Percentiles rank a stretch among this genome's conserved stretches.
Evolutionary conservation across 2,797 vertebrate species (phyloP).

Genomic region (Rhinophrynus dorsalis): DNA sequence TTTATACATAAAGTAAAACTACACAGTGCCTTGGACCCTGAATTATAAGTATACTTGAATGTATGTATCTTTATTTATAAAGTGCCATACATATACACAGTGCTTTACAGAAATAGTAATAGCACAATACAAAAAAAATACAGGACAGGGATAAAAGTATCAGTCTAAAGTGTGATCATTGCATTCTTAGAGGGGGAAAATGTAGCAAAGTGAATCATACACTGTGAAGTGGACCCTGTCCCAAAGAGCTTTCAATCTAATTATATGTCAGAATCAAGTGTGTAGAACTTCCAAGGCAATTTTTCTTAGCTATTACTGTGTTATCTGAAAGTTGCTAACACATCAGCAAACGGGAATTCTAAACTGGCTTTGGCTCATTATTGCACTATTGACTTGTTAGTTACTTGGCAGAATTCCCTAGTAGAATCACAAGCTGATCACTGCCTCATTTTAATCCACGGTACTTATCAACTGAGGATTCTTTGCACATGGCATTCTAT

Average conservation of each 20-base stretch:
- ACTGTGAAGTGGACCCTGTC: too few species aligned
- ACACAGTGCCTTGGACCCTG: neutral
- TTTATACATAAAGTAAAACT: too few species aligned
- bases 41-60: neutral
- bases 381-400: conserved; percentile 28
- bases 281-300: conserved; percentile 10
- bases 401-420: conserved; percentile 16
- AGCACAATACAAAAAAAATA: too few species aligned
- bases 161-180: too few species aligned
- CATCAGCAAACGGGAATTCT: conserved; percentile 41
- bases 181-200: too few species aligned
- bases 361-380: conserved; percentile 27
- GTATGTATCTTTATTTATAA: too few species aligned
- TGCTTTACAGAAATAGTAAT: too few species aligned
- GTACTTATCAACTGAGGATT: conserved; percentile 32
- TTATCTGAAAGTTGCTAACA: conserved; percentile 27
- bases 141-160: too few species aligned
- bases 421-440: conserved; percentile 15
- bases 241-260: neutral
- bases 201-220: too few species aligned
- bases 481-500: conserved; percentile 8
- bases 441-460: conserved; percentile 10
- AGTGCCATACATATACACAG: too few species aligned
- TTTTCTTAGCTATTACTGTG: conserved; percentile 26
- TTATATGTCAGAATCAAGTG: conserved; percentile 13